Base-by-base conservation (phyloP, 2,888 invertebrate genomes). In the Pollenia angustigena region DNA sequence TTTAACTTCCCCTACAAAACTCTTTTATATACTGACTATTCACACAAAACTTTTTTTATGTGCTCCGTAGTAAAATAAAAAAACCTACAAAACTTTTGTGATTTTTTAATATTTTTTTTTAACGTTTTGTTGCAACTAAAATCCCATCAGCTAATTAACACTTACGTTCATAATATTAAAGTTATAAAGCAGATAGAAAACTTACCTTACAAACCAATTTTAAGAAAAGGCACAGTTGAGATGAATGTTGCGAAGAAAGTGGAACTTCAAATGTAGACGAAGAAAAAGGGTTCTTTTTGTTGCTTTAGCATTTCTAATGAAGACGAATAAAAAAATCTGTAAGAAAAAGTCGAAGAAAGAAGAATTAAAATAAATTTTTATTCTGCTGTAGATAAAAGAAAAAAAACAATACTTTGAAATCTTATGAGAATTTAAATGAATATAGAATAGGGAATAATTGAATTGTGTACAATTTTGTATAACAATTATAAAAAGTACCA, bases 171-270 rank as follows among this genome's bases (percentile, higher is more conserved):
- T 42, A 60, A 68, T 54, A 60, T 68, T 52, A 4, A n/a, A 52
- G 10, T 12, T 48, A 44, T 46, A 68, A 46, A 46, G 40, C 0
- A 2, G n/a, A 71, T 0, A 6, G 3, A 4, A 14, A 62, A 74
- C 74, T 85, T 75, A 85, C 84, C 84, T 46, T 60, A 60, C 3
- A 64, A 64, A 44, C 8, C n/a, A 40, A 48, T 23, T 78, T 66
- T 18, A 42, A 32, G 32, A 32, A 44, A 46, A 18, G 52, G 44
- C 42, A 58, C 16, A 42, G 8, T 40, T 1, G 4, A 32, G 32
- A 32, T 32, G 48, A 4, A n/a, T 1, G 6, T 6, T 42, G 18
- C 1, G n/a, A 42, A 32, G 12, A 42, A 62, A 12, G 2, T 12
- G n/a, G 44, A 18, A 56, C 23, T 56, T 56, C 0, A 32, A 32